Evolutionary conservation across 2,888 invertebrate genomes (phyloP), one percentile per base, ranked within the genome.

Genomic region (Phyto melanocephala): DNA sequence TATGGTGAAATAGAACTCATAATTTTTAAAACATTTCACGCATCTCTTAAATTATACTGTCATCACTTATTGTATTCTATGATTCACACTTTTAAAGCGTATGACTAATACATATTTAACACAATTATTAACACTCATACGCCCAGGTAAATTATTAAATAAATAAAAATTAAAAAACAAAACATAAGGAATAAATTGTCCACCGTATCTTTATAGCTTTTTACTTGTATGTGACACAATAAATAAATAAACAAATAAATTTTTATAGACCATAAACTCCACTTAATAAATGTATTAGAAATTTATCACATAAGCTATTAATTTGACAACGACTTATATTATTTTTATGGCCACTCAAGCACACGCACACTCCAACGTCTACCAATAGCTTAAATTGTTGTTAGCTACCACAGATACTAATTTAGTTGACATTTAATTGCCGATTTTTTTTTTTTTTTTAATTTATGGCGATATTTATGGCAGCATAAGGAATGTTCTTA

Each of bases 351-450:
- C 77, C 76, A 71, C 60, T 77, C 47, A 77, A 60, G 42, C 13
- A 28, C 11, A 60, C 22, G 50, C 71, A 50, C 70, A 76, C 4
- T 1, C 54, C 65, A 28, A 63, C 17, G 24, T 10, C 15, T 28
- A 22, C 15, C 15, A 47, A 35, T 33, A 50, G 71, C 65, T 70
- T 42, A 60, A 70, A 52, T 58, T 35, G 47, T 28, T 54, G n/a
- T n/a, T n/a, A n/a, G 28, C 52, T 35, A 33, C 13, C 58, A 67
- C 62, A 70, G 50, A 54, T 72, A 74, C 81, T 81, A 78, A 81
- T 81, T 81, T 68, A 68, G 77, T 77, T 77, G 68, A 68, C 76
- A 81, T 81, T 81, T 81, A 78, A 81, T 81, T 78, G 77, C 74
- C 15, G n/a, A 6, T 6, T 22, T 35, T 58, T n/a, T 15, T 65